Evolutionary conservation across 37 sponge, comb jelly and placozoan species (phyloP), one percentile per base, ranked within the genome.

Genomic region (Beroe forskalii): DNA sequence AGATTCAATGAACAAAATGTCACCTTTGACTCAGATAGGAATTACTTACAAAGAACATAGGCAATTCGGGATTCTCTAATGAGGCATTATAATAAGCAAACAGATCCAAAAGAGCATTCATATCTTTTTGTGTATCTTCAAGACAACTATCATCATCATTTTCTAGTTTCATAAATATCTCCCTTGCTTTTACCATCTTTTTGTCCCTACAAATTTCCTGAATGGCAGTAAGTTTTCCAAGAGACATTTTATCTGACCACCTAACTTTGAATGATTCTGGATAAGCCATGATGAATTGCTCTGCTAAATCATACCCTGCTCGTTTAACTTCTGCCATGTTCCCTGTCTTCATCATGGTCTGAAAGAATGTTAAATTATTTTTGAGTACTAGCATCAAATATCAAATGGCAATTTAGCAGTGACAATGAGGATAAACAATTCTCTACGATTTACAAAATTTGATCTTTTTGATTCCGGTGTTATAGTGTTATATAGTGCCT

Each of bases 181-280:
- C 33, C 38, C 38, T 69, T 32, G 72, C 72, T 17, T 69, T 69
- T 6, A 2, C 19, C 36, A 69, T 32, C 9, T 69, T 69, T 32
- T 35, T 31, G 1, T 69, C 72, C 32, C 72, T 31, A 36, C 72
- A 69, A 19, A 69, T 9, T 35, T 69, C 72, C 72, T 69, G 37
- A 35, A 69, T 69, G 17, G 27, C 27, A 36, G 72, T 69, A 2
- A 69, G 36, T 35, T 35, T 31, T 6, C 19, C 72, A 2, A 32
- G 40, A 42, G 86, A 80, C 86, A 80, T 44, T 3, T 80, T 80
- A 37, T 80, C 86, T n/a, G 86, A 80, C 38, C 9, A 80, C 24
- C 86, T 35, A 3, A 80, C 40, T 80, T 80, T 80, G 30, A 80
- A 80, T 12, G 86, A 80, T 48, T 80, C 86, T 43, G 86, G 86